Evolutionary conservation across 2,888 invertebrate genomes (phyloP).

Genomic region (Neoascia interrupta): DNA sequence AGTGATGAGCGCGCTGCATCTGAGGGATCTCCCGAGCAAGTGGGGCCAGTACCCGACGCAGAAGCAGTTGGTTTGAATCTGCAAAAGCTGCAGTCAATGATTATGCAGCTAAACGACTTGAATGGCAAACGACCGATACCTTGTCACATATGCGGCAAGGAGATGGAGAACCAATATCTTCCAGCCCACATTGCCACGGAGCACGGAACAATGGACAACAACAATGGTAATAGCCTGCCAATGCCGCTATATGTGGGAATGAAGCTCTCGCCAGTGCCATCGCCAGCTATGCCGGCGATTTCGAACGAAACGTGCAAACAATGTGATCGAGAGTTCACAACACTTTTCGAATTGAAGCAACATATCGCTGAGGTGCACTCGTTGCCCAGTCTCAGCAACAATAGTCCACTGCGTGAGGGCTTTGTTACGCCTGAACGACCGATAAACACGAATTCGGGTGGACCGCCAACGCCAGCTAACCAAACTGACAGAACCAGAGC

Average conservation of each 20-base stretch:
- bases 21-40: conserved; percentile 69
- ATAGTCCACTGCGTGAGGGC: conserved; percentile 79
- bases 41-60: conserved; percentile 74
- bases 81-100: conserved; percentile 94
- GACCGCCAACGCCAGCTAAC: conserved; percentile 13
- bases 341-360: conserved; percentile 85
- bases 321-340: conserved; percentile 82
- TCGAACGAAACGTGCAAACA: conserved; percentile 75
- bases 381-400: conserved; percentile 78
- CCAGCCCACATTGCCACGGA: conserved; percentile 80
- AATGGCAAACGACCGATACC: conserved; percentile 82
- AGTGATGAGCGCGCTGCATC: conserved; percentile 70
- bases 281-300: conserved; percentile 69
- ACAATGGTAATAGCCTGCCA: conserved; percentile 35
- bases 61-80: conserved; percentile 90
- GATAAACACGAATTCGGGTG: conserved; percentile 71
- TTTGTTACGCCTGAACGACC: conserved; percentile 80
- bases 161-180: conserved; percentile 86
- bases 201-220: conserved; percentile 73
- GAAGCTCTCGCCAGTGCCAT: conserved; percentile 74
- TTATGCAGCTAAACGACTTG: conserved; percentile 90
- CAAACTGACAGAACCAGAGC: conserved; percentile 77
- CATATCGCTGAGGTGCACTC: conserved; percentile 85
- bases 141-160: conserved; percentile 87
- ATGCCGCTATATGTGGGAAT: conserved; percentile 65